Evolutionary conservation across 2,888 invertebrate genomes (phyloP), one percentile per base, ranked within the genome.

Genomic region (Lithophane socia): DNA sequence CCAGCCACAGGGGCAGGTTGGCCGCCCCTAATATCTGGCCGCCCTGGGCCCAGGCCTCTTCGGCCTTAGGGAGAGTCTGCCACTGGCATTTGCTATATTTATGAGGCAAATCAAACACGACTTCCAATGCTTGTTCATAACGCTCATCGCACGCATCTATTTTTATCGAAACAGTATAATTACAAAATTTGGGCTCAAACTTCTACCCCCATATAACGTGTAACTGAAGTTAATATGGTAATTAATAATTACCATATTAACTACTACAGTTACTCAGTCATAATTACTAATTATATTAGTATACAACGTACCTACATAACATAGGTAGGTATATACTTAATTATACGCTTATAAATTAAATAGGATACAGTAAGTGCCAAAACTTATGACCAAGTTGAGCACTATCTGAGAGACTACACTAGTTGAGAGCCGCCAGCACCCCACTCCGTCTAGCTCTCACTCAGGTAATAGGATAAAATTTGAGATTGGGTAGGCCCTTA

Each of bases 281-380:
- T 37, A 37, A 37, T 37, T 37, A 37, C 37, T 37, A 37, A 37
- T 72, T 74, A 29, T 21, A 18, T 37, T 12, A 42, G 3, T 47
- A 29, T 24, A 13, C 13, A 56, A 0, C 18, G 9, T 18, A 73
- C 61, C 10, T 54, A 44, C 7, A 8, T 37, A 21, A 8, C 0
- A 24, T 16, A 61, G 61, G 12, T 61, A 58, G 1, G 3, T 42
- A 56, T n/a, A 24, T 18, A 44, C 64, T 42, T 61, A 24, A 54
- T 21, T 24, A 9, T 24, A 42, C 16, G 21, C 37, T 70, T 61
- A 54, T 16, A 7, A n/a, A 54, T 21, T 29, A 72, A n/a, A n/a
- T 61, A n/a, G 16, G 4, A 49, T 49, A 78, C 4, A 13, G 29
- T 61, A 52, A 49, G 81, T 81, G 83, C 81, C 83, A 80, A 80